phyloP scores from a whole-genome alignment of 2,888 invertebrate species.

The Pantelozetes paolii region DNA sequence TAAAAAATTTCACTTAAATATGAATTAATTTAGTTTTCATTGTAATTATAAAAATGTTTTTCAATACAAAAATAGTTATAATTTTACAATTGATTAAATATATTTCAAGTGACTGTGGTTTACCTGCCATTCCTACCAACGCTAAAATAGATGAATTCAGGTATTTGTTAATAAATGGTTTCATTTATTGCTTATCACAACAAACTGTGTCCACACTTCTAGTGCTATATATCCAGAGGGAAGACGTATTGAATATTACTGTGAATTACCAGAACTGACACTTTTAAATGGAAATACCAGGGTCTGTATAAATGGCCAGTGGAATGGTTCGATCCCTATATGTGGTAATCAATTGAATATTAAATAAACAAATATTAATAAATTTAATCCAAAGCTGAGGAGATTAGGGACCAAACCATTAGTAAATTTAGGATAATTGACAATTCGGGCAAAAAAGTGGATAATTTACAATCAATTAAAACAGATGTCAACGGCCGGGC shows the following conservation, averaged over 20 bases:
- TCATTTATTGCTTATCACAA: not conserved
- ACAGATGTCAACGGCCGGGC: not conserved
- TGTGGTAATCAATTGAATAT: constrained; percentile 18
- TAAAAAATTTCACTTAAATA: too few species aligned
- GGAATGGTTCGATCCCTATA: not conserved
- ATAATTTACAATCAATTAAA: not conserved
- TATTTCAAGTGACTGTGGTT: not conserved
- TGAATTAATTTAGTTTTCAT: too few species aligned
- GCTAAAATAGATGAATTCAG: not conserved
- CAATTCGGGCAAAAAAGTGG: not conserved
- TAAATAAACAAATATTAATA: not conserved
- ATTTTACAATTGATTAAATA: not conserved
- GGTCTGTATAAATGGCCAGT: not conserved
- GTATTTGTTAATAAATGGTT: not conserved
- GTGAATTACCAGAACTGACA: constrained; percentile 13
- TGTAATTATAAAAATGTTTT: too few species aligned
- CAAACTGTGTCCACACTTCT: too few species aligned
- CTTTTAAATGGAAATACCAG: not conserved
- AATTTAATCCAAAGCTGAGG: not conserved
- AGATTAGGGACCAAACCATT: not conserved
- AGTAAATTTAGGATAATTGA: not conserved
- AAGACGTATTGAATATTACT: not conserved
- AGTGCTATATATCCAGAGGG: not conserved
- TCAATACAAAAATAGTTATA: too few species aligned
- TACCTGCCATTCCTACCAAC: constrained; percentile 4